These are phyloP conservation scores for Hymenopus coronatus DNA, from an alignment of 2,888 invertebrate genomes.

Conservation along the genomic window DNA sequence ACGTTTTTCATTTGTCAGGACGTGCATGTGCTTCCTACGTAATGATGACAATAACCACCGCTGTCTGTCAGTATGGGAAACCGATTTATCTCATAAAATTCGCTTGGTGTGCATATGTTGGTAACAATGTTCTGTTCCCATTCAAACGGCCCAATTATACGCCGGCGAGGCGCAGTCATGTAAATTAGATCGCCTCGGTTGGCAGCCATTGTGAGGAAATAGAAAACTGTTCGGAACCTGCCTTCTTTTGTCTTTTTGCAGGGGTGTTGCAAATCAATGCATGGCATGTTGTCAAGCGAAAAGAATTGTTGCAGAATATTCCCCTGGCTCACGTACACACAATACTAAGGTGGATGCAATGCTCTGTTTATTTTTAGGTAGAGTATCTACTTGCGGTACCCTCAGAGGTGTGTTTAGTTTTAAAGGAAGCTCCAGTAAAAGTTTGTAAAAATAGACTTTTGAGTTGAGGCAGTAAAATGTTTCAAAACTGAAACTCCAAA, in stretches of 20 bases:
- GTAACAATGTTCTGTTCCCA: neutral
- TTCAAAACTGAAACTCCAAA: too few species aligned
- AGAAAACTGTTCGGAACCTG: neutral
- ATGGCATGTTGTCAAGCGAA: neutral
- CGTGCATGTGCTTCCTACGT: neutral
- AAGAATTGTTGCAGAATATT: too few species aligned
- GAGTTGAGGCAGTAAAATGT: too few species aligned
- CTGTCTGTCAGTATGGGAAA: neutral
- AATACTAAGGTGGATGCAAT: too few species aligned
- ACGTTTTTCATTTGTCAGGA: neutral
- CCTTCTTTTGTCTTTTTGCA: neutral
- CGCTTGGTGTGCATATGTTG: neutral
- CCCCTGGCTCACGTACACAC: too few species aligned
- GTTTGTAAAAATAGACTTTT: too few species aligned
- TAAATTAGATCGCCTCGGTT: neutral
- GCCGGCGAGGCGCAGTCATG: neutral
- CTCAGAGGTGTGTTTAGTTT: too few species aligned
- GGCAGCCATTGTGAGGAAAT: neutral
- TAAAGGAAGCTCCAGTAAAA: too few species aligned
- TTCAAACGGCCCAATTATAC: neutral
- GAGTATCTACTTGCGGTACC: too few species aligned
- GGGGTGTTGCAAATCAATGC: neutral
- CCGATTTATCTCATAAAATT: neutral
- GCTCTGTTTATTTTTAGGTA: too few species aligned
- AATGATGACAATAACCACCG: neutral